Conservation (phyloP, 2,797 vertebrate species). For the Oryzias sinensis region DNA sequence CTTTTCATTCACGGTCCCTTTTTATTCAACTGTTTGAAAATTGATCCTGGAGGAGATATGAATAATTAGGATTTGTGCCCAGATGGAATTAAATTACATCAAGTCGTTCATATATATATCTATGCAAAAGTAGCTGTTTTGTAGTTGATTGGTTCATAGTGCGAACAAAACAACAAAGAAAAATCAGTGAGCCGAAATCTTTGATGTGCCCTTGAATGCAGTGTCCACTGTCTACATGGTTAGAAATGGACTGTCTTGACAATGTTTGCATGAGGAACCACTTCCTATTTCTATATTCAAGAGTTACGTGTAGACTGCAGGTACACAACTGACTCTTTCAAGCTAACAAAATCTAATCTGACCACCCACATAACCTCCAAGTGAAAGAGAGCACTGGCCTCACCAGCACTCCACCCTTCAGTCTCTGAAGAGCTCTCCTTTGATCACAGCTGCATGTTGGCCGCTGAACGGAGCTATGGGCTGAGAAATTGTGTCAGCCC, state of each 20-base stretch:
- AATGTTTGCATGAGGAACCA: constrained; percentile 40
- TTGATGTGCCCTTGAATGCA: constrained; percentile 55
- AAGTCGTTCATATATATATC: too few relatives aligned
- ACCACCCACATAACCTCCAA: constrained; percentile 18
- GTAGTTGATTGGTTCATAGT: too few relatives aligned
- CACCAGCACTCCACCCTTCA: background rate
- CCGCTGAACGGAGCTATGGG: constrained; percentile 19
- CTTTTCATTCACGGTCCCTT: too few relatives aligned
- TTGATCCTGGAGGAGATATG: too few relatives aligned
- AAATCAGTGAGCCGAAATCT: constrained; percentile 29
- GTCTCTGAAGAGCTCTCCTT: constrained; percentile 19
- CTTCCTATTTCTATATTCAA: constrained; percentile 23
- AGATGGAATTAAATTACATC: too few relatives aligned
- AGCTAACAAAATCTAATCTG: constrained; percentile 22
- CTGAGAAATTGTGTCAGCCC: constrained; percentile 44
- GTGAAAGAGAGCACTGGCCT: background rate
- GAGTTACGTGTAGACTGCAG: background rate
- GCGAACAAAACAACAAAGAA: constrained; percentile 4
- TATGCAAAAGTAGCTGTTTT: too few relatives aligned
- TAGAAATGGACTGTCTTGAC: constrained; percentile 18
- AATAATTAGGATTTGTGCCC: too few relatives aligned
- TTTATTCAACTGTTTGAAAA: too few relatives aligned
- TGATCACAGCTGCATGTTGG: constrained; percentile 38
- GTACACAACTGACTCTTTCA: constrained; percentile 6
- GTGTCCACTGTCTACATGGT: constrained; percentile 44